These are phyloP conservation scores for Tragelaphus eurycerus DNA, from an alignment of 2,797 vertebrate genomes.

Conservation along the genomic window DNA sequence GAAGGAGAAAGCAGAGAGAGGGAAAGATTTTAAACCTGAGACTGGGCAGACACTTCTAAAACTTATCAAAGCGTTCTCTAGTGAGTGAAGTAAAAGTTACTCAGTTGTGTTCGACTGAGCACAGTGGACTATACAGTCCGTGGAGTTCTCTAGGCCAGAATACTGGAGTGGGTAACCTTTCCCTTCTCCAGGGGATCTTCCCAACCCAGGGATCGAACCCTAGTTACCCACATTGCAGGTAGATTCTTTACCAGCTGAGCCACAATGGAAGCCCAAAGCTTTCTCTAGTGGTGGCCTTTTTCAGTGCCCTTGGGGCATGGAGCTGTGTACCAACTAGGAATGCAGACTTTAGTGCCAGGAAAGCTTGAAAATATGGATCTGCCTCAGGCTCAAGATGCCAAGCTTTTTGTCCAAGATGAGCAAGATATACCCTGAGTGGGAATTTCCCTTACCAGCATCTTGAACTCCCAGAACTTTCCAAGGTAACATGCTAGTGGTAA, in stretches of 20 bases:
- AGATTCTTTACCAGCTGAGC: background rate
- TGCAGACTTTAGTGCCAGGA: conserved; percentile 16
- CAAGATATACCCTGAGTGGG: background rate
- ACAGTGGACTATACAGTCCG: background rate
- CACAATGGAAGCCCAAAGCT: background rate
- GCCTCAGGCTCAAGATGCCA: conserved; percentile 1
- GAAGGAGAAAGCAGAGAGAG: background rate
- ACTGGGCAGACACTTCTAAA: background rate
- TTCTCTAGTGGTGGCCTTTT: background rate
- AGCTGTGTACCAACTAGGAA: conserved; percentile 39
- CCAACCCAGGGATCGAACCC: background rate
- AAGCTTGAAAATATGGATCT: conserved; percentile 22
- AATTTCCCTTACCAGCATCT: background rate
- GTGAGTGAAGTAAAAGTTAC: background rate
- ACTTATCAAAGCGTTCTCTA: background rate
- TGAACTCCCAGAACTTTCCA: background rate
- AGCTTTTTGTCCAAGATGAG: background rate
- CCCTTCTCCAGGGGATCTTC: background rate
- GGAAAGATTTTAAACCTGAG: background rate
- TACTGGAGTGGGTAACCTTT: background rate
- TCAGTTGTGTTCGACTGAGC: background rate
- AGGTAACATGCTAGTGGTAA: background rate
- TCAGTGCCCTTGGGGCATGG: background rate
- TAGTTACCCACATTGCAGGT: background rate
- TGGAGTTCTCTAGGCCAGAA: background rate